Percentiles rank a stretch among this genome's conserved stretches.
phyloP scores from a whole-genome alignment of 2,113 vertebrate species.

The Fulmarus glacialis region DNA sequence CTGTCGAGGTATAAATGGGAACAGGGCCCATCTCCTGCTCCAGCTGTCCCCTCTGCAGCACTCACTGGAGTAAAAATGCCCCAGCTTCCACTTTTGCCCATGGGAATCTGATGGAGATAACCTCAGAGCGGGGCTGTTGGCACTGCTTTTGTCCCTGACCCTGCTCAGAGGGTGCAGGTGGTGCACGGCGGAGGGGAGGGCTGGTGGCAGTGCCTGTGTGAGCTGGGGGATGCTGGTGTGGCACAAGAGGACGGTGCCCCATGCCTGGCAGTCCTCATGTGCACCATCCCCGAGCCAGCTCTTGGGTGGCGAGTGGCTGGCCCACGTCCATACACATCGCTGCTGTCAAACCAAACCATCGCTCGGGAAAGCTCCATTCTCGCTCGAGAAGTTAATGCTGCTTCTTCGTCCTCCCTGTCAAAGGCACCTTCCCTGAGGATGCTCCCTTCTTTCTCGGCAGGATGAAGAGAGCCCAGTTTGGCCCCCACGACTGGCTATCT shows the following conservation, averaged over 20 bases:
- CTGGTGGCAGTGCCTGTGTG: background rate
- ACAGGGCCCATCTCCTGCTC: background rate
- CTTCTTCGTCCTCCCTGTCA: background rate
- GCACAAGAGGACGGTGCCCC: rapidly evolving
- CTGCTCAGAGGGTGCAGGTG: background rate
- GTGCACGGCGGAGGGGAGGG: background rate
- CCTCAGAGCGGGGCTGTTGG: background rate
- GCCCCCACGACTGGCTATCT: constrained; percentile 97
- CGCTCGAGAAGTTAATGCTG: constrained; percentile 1
- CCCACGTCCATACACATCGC: constrained; percentile 2
- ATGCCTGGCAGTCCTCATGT: background rate
- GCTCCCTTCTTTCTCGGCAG: constrained; percentile 70
- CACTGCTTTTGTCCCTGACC: background rate
- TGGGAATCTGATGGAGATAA: background rate
- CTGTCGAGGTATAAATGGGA: background rate
- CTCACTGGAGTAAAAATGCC: background rate
- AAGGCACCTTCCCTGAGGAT: constrained; percentile 13
- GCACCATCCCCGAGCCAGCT: background rate
- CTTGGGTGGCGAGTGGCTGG: background rate
- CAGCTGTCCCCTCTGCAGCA: background rate
- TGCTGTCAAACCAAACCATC: constrained; percentile 18
- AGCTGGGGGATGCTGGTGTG: background rate
- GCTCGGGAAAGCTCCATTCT: constrained; percentile 28
- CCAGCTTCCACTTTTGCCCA: background rate
- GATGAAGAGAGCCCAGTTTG: constrained; percentile 95